A percentile compares a stretch with the other conserved stretches of the same genome.
phyloP scores from a whole-genome alignment of 2,888 invertebrate species.

The Theristus sp. region DNA sequence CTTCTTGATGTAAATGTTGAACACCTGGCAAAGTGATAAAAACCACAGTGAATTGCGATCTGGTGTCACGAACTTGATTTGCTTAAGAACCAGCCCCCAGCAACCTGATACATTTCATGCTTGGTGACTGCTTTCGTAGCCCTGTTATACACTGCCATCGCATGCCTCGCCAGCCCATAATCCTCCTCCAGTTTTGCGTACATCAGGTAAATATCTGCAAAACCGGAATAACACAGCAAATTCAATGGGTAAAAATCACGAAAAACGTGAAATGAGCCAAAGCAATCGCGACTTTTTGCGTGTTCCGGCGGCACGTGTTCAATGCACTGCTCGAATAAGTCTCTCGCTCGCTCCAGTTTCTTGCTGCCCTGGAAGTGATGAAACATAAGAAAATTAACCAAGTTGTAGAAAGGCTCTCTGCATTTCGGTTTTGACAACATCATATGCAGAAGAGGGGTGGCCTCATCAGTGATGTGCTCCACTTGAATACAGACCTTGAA shows the following conservation, averaged over 20 bases:
- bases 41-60: neutral
- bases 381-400: too few relatives aligned
- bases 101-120: conserved; percentile 77
- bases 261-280: conserved; percentile 3
- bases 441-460: too few relatives aligned
- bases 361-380: conserved; percentile 44
- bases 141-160: conserved; percentile 95
- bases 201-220: conserved; percentile 55
- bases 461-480: too few relatives aligned
- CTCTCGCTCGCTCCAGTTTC: conserved; percentile 84
- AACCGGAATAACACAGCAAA: neutral
- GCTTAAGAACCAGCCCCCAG: too few relatives aligned
- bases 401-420: too few relatives aligned
- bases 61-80: too few relatives aligned
- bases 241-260: neutral
- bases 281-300: neutral
- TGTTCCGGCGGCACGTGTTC: conserved; percentile 36
- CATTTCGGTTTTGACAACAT: too few relatives aligned
- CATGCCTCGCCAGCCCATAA: conserved; percentile 85
- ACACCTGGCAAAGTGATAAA: conserved; percentile 54
- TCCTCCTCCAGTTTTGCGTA: conserved; percentile 98
- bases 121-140: conserved; percentile 76
- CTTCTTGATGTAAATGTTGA: conserved; percentile 92
- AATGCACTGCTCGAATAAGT: conserved; percentile 94
- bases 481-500: neutral